Evolutionary conservation across 2,888 invertebrate species (phyloP), one percentile per base, ranked within the genome.

Genomic region (Schrankia costaestrigalis): DNA sequence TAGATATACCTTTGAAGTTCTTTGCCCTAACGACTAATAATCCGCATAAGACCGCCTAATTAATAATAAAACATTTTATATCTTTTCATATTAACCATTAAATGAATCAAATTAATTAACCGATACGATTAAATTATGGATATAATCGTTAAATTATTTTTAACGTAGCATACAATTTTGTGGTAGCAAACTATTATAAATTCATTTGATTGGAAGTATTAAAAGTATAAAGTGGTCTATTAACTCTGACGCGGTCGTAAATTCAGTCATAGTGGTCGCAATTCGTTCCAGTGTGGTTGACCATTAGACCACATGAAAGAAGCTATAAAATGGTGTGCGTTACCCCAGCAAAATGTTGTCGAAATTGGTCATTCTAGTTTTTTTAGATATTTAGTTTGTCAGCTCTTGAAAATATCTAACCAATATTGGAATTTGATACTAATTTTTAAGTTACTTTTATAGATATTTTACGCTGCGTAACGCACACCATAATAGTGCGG

Each of bases 141-240:
- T n/a, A n/a, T n/a, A n/a, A n/a, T n/a, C 34, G 46, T 56, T 45
- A 44, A 44, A 44, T 46, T 47, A 45, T 33, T 35, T 48, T 46
- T 42, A 46, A 51, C 36, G 30, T 41, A 53, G 48, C 31, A 33
- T 46, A 36, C 40, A 35, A 44, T 44, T 54, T 31, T 45, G 58
- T 44, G 62, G 49, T 43, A 41, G 48, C 47, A 35, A 26, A 44
- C 28, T 14, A n/a, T n/a, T n/a, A n/a, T n/a, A n/a, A n/a, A n/a
- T n/a, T n/a, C 14, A 37, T 26, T 34, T 38, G 35, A 54, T 45
- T 36, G 33, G 28, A 24, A 15, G 37, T 38, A 47, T 48, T 36
- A 36, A 48, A 32, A 29, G 21, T 32, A 17, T 37, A 28, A 32
- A 41, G 32, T 24, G 28, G 33, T 30, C 31, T 41, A 42, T 60